These are phyloP conservation scores for Odontamblyopus rebecca DNA, from an alignment of 2,797 vertebrate species.

Conservation along the genomic window DNA sequence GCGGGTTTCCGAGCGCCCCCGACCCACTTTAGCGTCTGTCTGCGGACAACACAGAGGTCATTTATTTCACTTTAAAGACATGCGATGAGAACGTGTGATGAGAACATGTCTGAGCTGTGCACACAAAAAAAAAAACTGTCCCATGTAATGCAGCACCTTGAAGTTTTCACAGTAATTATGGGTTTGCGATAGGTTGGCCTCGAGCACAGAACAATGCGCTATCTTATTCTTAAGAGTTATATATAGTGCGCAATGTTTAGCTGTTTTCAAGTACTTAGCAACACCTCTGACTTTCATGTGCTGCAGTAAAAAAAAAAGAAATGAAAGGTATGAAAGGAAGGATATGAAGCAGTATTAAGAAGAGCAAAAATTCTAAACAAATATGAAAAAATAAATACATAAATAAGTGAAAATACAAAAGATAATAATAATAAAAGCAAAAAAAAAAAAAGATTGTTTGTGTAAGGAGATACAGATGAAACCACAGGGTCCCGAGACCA, in stretches of 20 bases:
- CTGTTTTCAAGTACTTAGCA: background rate
- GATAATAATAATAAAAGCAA: too few species aligned
- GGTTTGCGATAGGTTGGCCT: background rate
- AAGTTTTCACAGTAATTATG: constrained; percentile 18
- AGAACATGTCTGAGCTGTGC: constrained; percentile 12
- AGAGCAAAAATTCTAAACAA: too few species aligned
- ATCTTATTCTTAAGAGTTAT: background rate
- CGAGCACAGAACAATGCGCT: background rate
- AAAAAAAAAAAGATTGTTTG: too few species aligned
- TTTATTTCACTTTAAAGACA: constrained; percentile 55
- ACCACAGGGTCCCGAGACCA: too few species aligned
- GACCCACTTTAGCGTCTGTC: constrained; percentile 70
- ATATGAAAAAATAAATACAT: too few species aligned
- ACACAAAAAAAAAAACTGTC: background rate
- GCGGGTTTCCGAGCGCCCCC: constrained; percentile 67
- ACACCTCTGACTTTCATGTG: too few species aligned
- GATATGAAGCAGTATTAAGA: too few species aligned
- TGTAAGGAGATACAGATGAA: too few species aligned
- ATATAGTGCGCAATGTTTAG: background rate
- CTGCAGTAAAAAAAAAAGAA: too few species aligned
- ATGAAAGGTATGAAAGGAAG: too few species aligned
- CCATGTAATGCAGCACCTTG: constrained; percentile 1
- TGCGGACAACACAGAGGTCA: constrained; percentile 25
- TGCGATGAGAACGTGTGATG: too few species aligned
- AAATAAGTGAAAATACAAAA: too few species aligned